Conservation (phyloP, 2,113 vertebrate species). For the Leptodactylus fuscus region DNA sequence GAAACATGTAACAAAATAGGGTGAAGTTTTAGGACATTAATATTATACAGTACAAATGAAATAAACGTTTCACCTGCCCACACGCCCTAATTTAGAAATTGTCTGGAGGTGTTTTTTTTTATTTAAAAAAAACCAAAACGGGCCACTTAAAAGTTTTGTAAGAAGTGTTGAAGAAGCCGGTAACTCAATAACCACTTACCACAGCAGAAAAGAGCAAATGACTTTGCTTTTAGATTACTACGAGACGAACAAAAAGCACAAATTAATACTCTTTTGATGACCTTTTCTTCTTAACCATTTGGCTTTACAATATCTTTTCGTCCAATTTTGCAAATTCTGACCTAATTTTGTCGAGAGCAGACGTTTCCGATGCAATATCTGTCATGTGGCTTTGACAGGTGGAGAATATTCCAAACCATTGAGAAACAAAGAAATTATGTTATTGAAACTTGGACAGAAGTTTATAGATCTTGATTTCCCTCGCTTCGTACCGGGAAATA, state of each 20-base stretch:
- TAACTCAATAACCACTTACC: slow-evolving; percentile 38
- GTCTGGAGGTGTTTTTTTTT: background rate
- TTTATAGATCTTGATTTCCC: slow-evolving; percentile 40
- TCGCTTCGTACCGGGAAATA: background rate
- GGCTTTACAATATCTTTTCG: background rate
- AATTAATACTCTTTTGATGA: slow-evolving; percentile 34
- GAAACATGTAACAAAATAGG: slow-evolving; percentile 49
- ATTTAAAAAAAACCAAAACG: slow-evolving; percentile 14
- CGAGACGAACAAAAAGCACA: slow-evolving; percentile 21
- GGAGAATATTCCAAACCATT: background rate
- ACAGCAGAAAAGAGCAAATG: slow-evolving; percentile 36
- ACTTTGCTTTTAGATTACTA: slow-evolving; percentile 31
- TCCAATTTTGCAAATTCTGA: slow-evolving; percentile 11
- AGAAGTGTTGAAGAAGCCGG: background rate
- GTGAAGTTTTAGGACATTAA: slow-evolving; percentile 32
- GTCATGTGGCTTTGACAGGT: background rate
- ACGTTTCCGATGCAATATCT: background rate
- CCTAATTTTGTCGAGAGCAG: background rate
- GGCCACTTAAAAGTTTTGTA: slow-evolving; percentile 46
- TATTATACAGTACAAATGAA: background rate
- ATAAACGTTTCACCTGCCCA: background rate
- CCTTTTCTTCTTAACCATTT: background rate
- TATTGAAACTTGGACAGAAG: background rate
- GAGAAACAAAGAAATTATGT: background rate
- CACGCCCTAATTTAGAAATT: slow-evolving; percentile 22